phyloP scores from a whole-genome alignment of 2,113 vertebrate species.

The Tretioscincus oriximinensis region DNA sequence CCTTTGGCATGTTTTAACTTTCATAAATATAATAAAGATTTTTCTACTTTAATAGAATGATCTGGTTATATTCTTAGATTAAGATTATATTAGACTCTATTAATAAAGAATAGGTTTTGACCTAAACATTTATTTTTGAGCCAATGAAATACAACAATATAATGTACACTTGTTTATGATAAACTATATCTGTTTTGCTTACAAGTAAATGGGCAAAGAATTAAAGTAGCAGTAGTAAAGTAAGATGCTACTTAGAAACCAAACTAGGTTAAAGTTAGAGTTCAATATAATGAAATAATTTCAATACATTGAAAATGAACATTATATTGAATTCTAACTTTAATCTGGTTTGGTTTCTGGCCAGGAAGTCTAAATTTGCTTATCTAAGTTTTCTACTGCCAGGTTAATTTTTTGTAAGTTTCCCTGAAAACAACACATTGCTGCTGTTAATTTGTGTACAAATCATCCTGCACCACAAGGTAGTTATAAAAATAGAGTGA shows the following conservation, averaged over 20 bases:
- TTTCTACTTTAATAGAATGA: not conserved
- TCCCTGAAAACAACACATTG: not conserved
- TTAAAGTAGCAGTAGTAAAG: not conserved
- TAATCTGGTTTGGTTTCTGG: too few relatives aligned
- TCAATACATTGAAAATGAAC: too few relatives aligned
- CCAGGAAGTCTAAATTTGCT: too few relatives aligned
- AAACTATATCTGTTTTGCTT: not conserved
- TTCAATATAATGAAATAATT: too few relatives aligned
- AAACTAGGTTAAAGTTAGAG: not conserved
- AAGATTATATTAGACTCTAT: not conserved
- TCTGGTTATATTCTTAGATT: not conserved
- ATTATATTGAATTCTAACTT: too few relatives aligned
- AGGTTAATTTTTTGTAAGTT: not conserved
- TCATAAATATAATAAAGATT: not conserved
- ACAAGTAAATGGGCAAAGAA: not conserved
- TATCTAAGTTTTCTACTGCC: too few relatives aligned
- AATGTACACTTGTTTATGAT: not conserved
- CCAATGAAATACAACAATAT: not conserved
- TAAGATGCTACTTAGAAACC: not conserved
- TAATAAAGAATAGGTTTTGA: not conserved
- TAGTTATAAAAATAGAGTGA: not conserved
- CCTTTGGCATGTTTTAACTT: fast-evolving
- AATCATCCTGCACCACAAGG: not conserved
- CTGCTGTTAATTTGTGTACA: not conserved
- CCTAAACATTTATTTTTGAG: not conserved